Base-by-base conservation (phyloP, 35 echinoderm and acorn worm species). In the Diadema setosum region DNA sequence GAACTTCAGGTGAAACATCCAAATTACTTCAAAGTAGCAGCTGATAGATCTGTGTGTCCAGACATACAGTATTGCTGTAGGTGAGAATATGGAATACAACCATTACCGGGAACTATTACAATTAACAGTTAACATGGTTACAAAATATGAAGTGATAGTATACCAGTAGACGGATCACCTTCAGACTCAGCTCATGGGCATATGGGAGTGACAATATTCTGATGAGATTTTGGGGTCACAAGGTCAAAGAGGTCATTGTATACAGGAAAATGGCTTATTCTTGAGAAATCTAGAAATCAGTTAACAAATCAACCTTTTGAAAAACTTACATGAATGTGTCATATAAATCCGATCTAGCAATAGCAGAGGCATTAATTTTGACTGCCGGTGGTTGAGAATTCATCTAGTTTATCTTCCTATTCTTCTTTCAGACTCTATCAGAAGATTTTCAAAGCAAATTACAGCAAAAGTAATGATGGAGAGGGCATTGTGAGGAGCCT, bases 341-440 rank as follows among this genome's bases (percentile, higher is more conserved):
- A 37, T 8, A 8, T 43, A 27, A 46, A 14, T 41, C 18, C 23
- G 11, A 0, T 0, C 45, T 29, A 32, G n/a, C 78, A n/a, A n/a
- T 31, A 35, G 27, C 26, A 65, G 65, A 27, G 3, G 69, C 12
- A 46, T 24, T 12, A 0, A 42, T 5, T 84, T 84, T 40, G 49
- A 35, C n/a, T n/a, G n/a, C n/a, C n/a, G n/a, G n/a, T n/a, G n/a
- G n/a, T n/a, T n/a, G n/a, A n/a, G n/a, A n/a, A n/a, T n/a, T n/a
- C n/a, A n/a, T n/a, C n/a, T n/a, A n/a, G n/a, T n/a, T n/a, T n/a
- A n/a, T n/a, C n/a, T n/a, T n/a, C n/a, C n/a, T n/a, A n/a, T n/a
- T 84, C 58, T 8, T 30, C 27, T 56, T 92, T 58, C 46, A 93
- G 91, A 58, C 83, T 93, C 43, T 93, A 93, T 85, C 39, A 17